Evolutionary conservation across 2,113 vertebrate species (phyloP).

Genomic region (Sceloporus tristichus): DNA sequence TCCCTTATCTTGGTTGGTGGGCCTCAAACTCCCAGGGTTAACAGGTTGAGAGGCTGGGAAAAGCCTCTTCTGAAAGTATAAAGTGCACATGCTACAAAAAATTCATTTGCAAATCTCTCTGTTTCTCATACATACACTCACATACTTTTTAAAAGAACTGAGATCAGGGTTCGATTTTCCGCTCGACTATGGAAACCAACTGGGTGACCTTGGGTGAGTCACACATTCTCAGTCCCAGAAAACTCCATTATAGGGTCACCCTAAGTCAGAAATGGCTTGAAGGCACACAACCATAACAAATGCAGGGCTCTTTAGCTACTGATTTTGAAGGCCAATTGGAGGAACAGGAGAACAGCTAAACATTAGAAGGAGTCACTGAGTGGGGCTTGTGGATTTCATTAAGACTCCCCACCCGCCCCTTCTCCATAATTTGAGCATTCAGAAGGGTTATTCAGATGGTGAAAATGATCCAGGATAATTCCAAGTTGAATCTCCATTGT

Average conservation of each 20-base stretch:
- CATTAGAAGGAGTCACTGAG: neutral
- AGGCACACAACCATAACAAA: neutral
- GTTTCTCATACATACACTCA: no score
- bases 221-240: no score
- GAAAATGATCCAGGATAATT: no score
- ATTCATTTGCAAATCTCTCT: neutral
- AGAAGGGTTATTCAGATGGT: neutral
- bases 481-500: no score
- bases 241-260: no score
- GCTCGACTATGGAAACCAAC: no score
- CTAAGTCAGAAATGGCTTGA: no score
- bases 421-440: neutral
- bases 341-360: neutral
- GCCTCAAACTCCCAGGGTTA: neutral
- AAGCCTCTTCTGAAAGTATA: neutral
- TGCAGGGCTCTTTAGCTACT: neutral
- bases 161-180: no score
- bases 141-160: no score
- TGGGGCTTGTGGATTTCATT: neutral
- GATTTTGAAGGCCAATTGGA: neutral
- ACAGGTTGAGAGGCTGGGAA: neutral
- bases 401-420: no score
- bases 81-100: neutral
- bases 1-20: no score
- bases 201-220: no score